Percentiles rank a stretch among this genome's conserved stretches.
Conservation (phyloP, 2,113 vertebrate genomes). For the Phyllostomus hastatus region DNA sequence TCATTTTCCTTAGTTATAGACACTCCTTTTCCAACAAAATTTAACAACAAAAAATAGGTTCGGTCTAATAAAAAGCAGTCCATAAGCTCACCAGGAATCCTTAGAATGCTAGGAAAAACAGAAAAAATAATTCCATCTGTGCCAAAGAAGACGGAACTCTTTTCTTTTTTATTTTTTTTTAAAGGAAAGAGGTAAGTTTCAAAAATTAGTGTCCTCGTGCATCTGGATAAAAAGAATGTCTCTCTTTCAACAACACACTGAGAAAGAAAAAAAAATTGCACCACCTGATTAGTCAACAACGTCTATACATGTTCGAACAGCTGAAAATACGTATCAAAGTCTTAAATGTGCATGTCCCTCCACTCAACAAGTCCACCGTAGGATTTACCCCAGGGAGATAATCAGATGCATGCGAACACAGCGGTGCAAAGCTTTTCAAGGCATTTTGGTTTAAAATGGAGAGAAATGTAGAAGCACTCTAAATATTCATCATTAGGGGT, state of each 20-base stretch:
- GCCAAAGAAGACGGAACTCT: neutral
- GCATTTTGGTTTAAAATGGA: neutral
- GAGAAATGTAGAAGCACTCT: neutral
- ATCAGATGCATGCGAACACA: neutral
- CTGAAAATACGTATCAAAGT: neutral
- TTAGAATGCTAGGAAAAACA: neutral
- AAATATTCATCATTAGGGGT: no score
- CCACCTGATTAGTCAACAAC: fast-evolving
- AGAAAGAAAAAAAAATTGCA: neutral
- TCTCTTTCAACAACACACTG: neutral
- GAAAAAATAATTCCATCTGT: neutral
- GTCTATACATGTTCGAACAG: fast-evolving
- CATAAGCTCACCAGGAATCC: neutral
- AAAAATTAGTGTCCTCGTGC: neutral
- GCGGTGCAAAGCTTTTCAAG: no score
- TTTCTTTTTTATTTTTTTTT: neutral
- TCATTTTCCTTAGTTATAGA: neutral
- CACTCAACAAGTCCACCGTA: no score
- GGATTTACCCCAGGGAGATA: neutral
- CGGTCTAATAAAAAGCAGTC: neutral
- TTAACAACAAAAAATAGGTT: neutral
- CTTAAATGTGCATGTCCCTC: fast-evolving
- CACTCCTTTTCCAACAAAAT: neutral
- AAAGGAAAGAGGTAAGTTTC: neutral
- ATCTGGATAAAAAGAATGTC: neutral